Base-by-base conservation (phyloP, 2,888 invertebrate genomes). In the Pyrochroa serraticornis region DNA sequence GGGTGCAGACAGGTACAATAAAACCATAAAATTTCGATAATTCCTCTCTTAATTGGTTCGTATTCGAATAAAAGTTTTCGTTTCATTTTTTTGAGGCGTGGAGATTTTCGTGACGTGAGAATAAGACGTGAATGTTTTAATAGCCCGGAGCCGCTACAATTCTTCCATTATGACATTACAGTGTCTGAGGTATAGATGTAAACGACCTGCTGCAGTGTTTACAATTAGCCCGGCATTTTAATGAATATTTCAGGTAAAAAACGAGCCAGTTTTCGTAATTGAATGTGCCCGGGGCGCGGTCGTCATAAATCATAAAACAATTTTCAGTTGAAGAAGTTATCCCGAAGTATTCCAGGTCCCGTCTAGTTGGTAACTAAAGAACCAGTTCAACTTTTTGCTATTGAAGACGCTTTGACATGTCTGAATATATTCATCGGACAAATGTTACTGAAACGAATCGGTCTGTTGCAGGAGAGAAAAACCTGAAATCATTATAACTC, bases 161-260 rank as follows among this genome's bases (percentile, higher is more conserved):
- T 22, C 22, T 5, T 22, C 22, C 56, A 51, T 62, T 64, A 62
- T 64, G 57, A 55, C 45, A 52, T 49, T 51, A 54, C 61, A 59
- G 42, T 42, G 43, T 54, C 47, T 56, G 43, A 59, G 51, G 37
- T 51, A 48, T 58, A 46, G 51, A 60, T 62, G 65, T 58, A 64
- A 65, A 65, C 60, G 66, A 64, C 64, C 63, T 55, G 56, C 51
- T 59, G 61, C 63, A 57, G 62, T 64, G 63, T 65, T 66, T 67
- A 66, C 70, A 70, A 71, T 70, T 70, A 70, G 67, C 62, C 63
- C 62, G 70, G 69, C 64, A 71, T 71, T 67, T 71, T 70, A 71
- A 71, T 70, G 69, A 68, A 70, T 61, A 64, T 68, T 67, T 60
- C 71, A 69, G 68, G 67, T 69, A 71, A 69, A 67, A 70, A 67